Evolutionary conservation across 2,888 invertebrate species (phyloP), one percentile per base, ranked within the genome.

Genomic region (Stictocephala bisonia): DNA sequence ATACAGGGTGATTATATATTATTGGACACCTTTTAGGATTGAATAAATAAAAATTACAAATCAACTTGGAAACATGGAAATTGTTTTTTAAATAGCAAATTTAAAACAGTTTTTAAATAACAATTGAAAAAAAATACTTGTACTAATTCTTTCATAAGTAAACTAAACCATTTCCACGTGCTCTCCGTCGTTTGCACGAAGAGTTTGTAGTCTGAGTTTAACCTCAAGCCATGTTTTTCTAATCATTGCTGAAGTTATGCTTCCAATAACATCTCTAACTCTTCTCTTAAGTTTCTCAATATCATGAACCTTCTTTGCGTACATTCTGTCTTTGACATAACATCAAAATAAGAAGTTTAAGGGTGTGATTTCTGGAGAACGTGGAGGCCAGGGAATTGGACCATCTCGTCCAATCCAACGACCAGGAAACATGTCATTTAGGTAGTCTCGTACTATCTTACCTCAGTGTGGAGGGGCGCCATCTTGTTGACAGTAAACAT

Each of bases 401-500:
- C 60, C 60, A 4, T 31, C 20, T 35, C 60, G 29, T 31, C 60
- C 60, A 31, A 60, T 60, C 60, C 60, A 53, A 26, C 53, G 53
- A 53, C 24, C n/a, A 26, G 53, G 53, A 53, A 26, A 26, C 26
- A 13, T 53, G 53, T 53, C 15, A 56, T 56, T 56, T n/a, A n/a
- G n/a, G n/a, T n/a, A n/a, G n/a, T n/a, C 31, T 7, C 56, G 56
- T 26, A 26, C 53, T 9, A 26, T 26, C 53, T 53, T 22, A 26
- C 27, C 26, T 24, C 27, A 60, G 31, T 40, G 60, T 31, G 15
- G 60, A 35, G 60, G 60, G 7, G 31, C 35, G 18, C 35, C 31
- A 40, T 64, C 20, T 40, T 64, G 64, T 40, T 64, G 64, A 26
- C 58, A 58, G 58, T 58, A 2, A 35, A 31, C 51, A 51, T 51